Percentiles rank a stretch among this genome's conserved stretches.
Evolutionary conservation across 2,888 invertebrate genomes (phyloP).

Genomic region (Masnerella sp.): DNA sequence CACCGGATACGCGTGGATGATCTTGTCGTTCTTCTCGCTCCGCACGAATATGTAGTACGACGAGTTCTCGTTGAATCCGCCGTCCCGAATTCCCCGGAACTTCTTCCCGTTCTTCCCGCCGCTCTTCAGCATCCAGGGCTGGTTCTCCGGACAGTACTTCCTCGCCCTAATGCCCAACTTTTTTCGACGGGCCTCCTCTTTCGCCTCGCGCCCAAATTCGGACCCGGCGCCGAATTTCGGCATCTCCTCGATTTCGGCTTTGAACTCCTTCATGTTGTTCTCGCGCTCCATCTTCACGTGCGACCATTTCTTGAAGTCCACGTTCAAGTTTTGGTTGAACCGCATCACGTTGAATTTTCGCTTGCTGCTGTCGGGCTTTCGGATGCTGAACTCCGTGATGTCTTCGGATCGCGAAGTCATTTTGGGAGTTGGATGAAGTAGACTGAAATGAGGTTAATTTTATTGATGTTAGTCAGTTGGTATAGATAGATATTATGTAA

Average conservation of each 20-base stretch:
- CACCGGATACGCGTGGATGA: constrained; percentile 96
- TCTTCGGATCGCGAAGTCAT: no score
- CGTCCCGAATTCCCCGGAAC: constrained; percentile 94
- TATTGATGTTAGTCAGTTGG: no score
- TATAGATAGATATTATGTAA: no score
- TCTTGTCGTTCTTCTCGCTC: constrained; percentile 94
- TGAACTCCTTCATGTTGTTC: constrained; percentile 95
- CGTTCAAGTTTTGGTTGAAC: constrained; percentile 90
- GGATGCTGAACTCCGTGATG: no score
- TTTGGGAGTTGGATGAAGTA: no score
- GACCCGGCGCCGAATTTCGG: constrained; percentile 99
- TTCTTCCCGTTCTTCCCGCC: constrained; percentile 90
- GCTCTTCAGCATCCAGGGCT: constrained; percentile 97
- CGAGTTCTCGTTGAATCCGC: constrained; percentile 97
- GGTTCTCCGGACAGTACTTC: constrained; percentile 95
- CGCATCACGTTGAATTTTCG: constrained; percentile 94
- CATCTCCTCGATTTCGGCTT: constrained; percentile 90
- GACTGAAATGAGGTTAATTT: no score
- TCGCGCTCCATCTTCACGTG: constrained; percentile 95
- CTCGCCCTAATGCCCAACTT: constrained; percentile 93
- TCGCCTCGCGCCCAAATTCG: constrained; percentile 95
- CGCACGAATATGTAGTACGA: constrained; percentile 99
- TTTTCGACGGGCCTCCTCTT: constrained; percentile 95
- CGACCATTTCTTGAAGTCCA: constrained; percentile 92
- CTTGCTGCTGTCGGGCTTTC: constrained; percentile 79